phyloP scores from a whole-genome alignment of 2,113 vertebrate species.

The Peromyscus californicus region DNA sequence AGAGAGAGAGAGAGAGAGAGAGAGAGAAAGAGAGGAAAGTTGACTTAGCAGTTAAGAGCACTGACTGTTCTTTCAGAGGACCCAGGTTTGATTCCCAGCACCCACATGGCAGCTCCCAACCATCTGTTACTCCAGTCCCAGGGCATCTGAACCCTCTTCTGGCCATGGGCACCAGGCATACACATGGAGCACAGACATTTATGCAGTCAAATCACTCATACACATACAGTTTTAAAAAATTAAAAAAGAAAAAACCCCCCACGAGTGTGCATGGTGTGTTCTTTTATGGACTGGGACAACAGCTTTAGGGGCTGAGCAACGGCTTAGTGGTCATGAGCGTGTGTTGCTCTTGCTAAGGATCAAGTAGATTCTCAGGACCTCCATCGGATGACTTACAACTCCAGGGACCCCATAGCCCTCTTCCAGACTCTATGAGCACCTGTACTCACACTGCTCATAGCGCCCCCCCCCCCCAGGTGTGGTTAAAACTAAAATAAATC shows the following conservation, averaged over 20 bases:
- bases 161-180: background rate
- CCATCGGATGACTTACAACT: background rate
- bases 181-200: background rate
- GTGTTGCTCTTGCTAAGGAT: background rate
- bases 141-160: background rate
- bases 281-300: background rate
- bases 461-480: background rate
- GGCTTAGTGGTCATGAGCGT: background rate
- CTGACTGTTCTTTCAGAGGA: background rate
- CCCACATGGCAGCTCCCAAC: background rate
- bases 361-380: background rate
- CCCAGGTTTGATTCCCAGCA: too few relatives aligned
- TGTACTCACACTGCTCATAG: background rate
- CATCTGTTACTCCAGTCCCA: background rate
- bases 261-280: background rate
- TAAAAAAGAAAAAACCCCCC: background rate
- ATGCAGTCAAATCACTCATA: background rate
- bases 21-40: background rate
- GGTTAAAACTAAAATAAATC: background rate
- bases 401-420: background rate
- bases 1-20: background rate
- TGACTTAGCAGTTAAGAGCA: background rate
- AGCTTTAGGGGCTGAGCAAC: background rate
- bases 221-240: background rate
- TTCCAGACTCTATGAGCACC: background rate